Evolutionary conservation across 2,888 invertebrate species (phyloP).

Genomic region (Tineola bisselliella): DNA sequence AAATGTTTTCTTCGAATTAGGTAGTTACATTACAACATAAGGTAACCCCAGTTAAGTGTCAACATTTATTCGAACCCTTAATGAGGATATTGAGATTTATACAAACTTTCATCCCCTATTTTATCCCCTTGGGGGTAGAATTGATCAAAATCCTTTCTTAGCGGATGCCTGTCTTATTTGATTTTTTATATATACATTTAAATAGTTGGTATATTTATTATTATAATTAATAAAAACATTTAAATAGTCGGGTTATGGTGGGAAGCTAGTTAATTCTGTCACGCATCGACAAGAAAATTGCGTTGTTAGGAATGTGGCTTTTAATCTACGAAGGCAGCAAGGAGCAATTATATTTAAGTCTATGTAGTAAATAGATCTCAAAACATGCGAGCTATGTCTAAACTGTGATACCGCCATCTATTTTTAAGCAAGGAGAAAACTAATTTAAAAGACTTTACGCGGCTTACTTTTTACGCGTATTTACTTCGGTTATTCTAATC

Average conservation of each 20-base stretch:
- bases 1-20: conserved; percentile 2
- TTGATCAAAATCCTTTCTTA: too few species aligned
- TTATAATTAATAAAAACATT: too few species aligned
- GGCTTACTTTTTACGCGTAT: too few species aligned
- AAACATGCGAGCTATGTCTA: neutral
- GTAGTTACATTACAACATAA: neutral
- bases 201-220: too few species aligned
- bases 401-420: neutral
- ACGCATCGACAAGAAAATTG: conserved; percentile 24
- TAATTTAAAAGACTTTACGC: too few species aligned
- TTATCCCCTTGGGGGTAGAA: too few species aligned
- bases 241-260: neutral
- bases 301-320: conserved; percentile 31
- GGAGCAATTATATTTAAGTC: conserved; percentile 3
- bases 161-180: too few species aligned
- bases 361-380: neutral
- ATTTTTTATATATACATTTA: too few species aligned
- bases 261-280: conserved; percentile 2
- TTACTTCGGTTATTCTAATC: too few species aligned
- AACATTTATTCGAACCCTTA: neutral
- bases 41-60: neutral
- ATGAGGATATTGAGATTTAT: too few species aligned
- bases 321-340: neutral
- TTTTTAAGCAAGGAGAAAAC: too few species aligned
- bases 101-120: too few species aligned